phyloP scores from a whole-genome alignment of 2,888 invertebrate species.

The Drosophila fungiperda region DNA sequence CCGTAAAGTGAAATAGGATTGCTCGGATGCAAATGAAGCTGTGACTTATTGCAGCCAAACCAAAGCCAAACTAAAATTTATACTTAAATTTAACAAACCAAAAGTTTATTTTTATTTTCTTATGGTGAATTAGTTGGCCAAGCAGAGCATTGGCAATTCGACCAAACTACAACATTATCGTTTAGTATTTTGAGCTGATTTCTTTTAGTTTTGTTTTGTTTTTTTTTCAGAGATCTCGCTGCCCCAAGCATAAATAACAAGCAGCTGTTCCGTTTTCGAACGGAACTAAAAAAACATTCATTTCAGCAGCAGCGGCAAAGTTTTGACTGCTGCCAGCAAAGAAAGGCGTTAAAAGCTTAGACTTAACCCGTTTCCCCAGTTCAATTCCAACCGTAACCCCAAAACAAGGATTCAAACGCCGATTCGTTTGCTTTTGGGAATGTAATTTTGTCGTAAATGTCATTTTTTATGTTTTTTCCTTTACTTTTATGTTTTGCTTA shows the following conservation, averaged over 20 bases:
- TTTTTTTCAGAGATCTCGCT: background rate
- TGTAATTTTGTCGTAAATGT: slow-evolving; percentile 73
- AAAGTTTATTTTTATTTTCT: background rate
- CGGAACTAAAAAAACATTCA: slow-evolving; percentile 31
- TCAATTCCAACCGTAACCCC: slow-evolving; percentile 28
- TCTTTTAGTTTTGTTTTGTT: background rate
- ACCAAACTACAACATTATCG: background rate
- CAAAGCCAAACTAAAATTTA: background rate
- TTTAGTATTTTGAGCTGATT: slow-evolving; percentile 15
- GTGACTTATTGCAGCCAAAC: background rate
- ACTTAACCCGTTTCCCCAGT: slow-evolving; percentile 24
- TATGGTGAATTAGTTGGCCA: background rate
- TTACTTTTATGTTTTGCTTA: background rate
- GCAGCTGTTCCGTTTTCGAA: slow-evolving; percentile 54
- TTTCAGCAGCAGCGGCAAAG: slow-evolving; percentile 46
- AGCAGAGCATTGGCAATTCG: slow-evolving; percentile 13
- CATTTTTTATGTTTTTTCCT: slow-evolving; percentile 64
- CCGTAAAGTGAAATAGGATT: background rate
- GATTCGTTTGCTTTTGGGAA: slow-evolving; percentile 47
- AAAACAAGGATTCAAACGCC: slow-evolving; percentile 25
- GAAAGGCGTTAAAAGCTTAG: slow-evolving; percentile 44
- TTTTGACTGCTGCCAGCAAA: slow-evolving; percentile 40
- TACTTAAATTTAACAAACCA: background rate
- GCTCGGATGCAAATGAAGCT: background rate
- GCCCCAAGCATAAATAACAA: slow-evolving; percentile 54